A percentile compares a stretch with the other conserved stretches of the same genome.
phyloP scores from a whole-genome alignment of 53 echinoderm and acorn worm species.

The Holothuria scabra region DNA sequence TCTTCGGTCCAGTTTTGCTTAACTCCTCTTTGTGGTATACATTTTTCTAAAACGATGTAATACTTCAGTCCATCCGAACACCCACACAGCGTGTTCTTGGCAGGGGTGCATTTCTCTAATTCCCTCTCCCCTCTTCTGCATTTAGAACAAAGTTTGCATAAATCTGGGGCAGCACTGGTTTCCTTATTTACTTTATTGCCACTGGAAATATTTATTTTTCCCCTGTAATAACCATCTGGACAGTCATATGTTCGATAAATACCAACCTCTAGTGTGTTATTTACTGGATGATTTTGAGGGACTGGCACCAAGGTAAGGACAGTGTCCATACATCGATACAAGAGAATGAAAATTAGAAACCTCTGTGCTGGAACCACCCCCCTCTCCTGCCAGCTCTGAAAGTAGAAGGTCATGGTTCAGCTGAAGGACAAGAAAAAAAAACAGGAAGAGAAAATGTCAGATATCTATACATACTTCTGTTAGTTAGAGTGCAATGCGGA shows the following conservation, averaged over 20 bases:
- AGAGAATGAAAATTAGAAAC: too few species aligned
- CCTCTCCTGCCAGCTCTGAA: too few species aligned
- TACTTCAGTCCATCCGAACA: background rate
- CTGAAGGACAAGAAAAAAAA: background rate
- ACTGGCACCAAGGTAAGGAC: conserved; percentile 13
- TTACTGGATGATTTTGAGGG: background rate
- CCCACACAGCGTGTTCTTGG: background rate
- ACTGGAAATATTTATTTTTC: background rate
- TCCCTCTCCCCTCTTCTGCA: conserved; percentile 15
- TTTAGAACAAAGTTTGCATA: conserved; percentile 13
- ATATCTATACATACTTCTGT: too few species aligned
- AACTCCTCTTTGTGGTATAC: conserved; percentile 6
- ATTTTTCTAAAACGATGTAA: background rate
- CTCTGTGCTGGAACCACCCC: too few species aligned
- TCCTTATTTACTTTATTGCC: background rate
- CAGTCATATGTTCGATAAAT: background rate
- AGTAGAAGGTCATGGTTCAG: conserved; percentile 2
- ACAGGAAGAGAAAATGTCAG: background rate
- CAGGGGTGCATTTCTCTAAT: background rate
- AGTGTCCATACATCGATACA: too few species aligned
- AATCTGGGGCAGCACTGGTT: too few species aligned
- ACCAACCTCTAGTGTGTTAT: conserved; percentile 13
- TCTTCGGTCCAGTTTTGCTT: background rate
- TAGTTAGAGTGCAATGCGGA: too few species aligned
- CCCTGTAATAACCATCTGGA: conserved; percentile 14